Evolutionary conservation across 2,888 invertebrate genomes (phyloP).

Genomic region (Cyclophora albipunctata): DNA sequence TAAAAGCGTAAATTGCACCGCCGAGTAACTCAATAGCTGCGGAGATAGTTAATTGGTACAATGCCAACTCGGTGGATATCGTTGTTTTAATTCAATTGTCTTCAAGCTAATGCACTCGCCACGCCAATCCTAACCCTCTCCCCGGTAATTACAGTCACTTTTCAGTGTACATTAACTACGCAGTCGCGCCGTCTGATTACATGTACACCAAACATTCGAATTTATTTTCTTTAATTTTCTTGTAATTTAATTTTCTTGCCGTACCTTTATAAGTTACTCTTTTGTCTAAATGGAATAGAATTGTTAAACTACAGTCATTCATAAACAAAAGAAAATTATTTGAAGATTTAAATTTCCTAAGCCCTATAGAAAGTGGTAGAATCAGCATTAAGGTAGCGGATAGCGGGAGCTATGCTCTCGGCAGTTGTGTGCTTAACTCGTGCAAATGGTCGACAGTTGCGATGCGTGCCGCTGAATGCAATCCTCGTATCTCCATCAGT

Average conservation of each 20-base stretch:
- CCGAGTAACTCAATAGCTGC: slow-evolving; percentile 42
- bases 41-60: slow-evolving; percentile 57
- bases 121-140: slow-evolving; percentile 38
- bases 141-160: slow-evolving; percentile 34
- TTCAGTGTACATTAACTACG: slow-evolving; percentile 23
- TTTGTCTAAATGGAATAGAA: too few relatives aligned
- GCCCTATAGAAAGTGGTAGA: neutral
- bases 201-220: neutral
- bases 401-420: slow-evolving; percentile 12
- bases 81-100: slow-evolving; percentile 60
- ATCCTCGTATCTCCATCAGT: slow-evolving; percentile 28
- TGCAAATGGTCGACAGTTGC: slow-evolving; percentile 50
- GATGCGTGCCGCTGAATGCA: slow-evolving; percentile 49
- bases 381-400: slow-evolving; percentile 20
- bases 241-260: too few relatives aligned
- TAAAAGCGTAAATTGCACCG: slow-evolving; percentile 51
- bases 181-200: slow-evolving; percentile 13
- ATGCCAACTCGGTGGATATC: slow-evolving; percentile 56
- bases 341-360: too few relatives aligned
- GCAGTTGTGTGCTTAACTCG: slow-evolving; percentile 32
- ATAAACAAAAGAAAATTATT: too few relatives aligned
- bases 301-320: too few relatives aligned
- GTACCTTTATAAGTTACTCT: too few relatives aligned
- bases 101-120: slow-evolving; percentile 47
- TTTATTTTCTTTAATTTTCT: too few relatives aligned